Base-by-base conservation (phyloP, 2,797 vertebrate species). In the Notolabrus celidotus region DNA sequence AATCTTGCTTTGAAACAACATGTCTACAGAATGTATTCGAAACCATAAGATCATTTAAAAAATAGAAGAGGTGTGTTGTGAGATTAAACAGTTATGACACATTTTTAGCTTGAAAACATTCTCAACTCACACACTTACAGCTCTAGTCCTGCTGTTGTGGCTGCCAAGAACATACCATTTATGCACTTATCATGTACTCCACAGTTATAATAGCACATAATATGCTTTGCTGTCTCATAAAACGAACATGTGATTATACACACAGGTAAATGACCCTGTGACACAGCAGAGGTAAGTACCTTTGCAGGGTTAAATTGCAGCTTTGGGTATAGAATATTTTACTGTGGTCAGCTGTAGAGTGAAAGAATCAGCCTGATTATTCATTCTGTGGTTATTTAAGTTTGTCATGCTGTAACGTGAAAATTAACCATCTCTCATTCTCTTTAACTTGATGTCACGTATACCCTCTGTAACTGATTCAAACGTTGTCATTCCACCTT, bases 221-320 rank as follows among this genome's bases (percentile, higher is more conserved):
- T 74, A 46, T 86, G 61, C 59, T 77, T 63, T 82, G 61, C 58
- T 59, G 76, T 53, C 75, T 88, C 71, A 70, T 86, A 87, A 90
- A 90, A 75, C 71, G 76, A 80, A 88, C 72, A 80, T 84, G 74
- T 89, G 58, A 87, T 88, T 79, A 63, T 84, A 66, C 86, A 67
- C 53, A 53, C 62, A 83, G 61, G 72, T 83, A 82, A 89, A 85
- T 86, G 69, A 76, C 66, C 66, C 54, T 2, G 57, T 79, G 73
- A 88, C 82, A 86, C 53, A 77, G 74, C 61, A 71, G 73, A 90
- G 59, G 69, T 79, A 70, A 88, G 86, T 70, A 47, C 42, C 56
- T 69, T 4, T 49, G 33, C 55, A 58, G 62, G 46, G 84, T 88
- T 92, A 87, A n/a, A 91, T 74, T 61, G 67, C 79, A 79, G 59